A percentile compares a stretch with the other conserved stretches of the same genome.
Evolutionary conservation across 1,140 invertebrate genomes (phyloP).

Genomic region (Hirudo medicinalis): DNA sequence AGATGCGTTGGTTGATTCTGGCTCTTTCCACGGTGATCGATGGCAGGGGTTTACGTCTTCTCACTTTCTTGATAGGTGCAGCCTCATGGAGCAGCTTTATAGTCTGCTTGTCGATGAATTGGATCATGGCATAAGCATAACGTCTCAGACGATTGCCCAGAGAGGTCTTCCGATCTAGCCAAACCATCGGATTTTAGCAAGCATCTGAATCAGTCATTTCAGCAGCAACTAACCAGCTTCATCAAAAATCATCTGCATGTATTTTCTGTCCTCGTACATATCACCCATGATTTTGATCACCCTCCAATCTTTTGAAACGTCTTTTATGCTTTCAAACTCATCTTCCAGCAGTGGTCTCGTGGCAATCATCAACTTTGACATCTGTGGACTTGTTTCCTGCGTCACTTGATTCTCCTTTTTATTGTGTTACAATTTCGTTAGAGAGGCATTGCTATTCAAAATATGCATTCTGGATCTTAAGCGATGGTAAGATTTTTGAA

Average conservation of each 20-base stretch:
- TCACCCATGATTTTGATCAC: neutral
- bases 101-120: conserved; percentile 1
- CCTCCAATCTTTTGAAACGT: neutral
- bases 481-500: too few species aligned
- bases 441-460: too few species aligned
- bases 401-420: too few species aligned
- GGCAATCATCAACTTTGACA: too few species aligned
- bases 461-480: too few species aligned
- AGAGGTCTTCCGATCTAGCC: neutral
- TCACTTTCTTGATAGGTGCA: neutral
- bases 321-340: too few species aligned
- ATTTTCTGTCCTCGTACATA: conserved; percentile 9
- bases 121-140: neutral
- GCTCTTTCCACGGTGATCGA: neutral
- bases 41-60: neutral
- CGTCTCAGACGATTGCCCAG: neutral
- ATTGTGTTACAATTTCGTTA: too few species aligned
- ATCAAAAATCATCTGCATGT: neutral
- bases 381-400: too few species aligned
- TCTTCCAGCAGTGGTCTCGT: too few species aligned
- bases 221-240: neutral
- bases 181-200: too few species aligned
- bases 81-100: neutral
- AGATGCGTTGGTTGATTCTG: neutral
- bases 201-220: neutral